These are phyloP conservation scores for Therioaphis trifolii DNA, from an alignment of 2,888 invertebrate genomes.

Conservation along the genomic window DNA sequence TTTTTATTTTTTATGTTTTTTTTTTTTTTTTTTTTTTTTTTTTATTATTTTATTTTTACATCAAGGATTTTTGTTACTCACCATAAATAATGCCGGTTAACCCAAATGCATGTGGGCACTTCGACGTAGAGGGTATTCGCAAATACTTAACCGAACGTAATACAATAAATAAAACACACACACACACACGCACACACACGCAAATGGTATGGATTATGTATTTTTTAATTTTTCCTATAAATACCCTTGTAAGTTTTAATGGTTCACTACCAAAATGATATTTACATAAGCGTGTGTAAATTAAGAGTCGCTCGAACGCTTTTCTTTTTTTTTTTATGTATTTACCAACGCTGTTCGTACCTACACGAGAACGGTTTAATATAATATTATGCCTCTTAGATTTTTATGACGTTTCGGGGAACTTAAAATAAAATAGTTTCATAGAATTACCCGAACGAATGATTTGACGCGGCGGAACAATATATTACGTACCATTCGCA, in stretches of 20 bases:
- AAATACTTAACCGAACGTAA: not conserved
- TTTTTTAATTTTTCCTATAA: slow-evolving; percentile 6
- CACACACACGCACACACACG: not conserved
- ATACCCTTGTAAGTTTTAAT: not conserved
- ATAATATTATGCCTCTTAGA: too few relatives aligned
- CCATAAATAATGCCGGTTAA: not conserved
- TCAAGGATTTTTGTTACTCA: not conserved
- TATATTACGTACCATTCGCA: too few relatives aligned
- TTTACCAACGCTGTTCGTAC: too few relatives aligned
- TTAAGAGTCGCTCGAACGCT: too few relatives aligned
- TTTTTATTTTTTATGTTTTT: not conserved
- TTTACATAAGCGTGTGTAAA: too few relatives aligned
- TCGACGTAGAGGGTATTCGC: not conserved
- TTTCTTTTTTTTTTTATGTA: too few relatives aligned
- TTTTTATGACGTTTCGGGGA: too few relatives aligned
- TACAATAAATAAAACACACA: not conserved
- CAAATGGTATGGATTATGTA: not conserved
- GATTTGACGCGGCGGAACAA: too few relatives aligned
- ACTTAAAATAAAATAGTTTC: too few relatives aligned
- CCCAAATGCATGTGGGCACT: not conserved
- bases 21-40: not conserved
- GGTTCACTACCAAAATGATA: not conserved
- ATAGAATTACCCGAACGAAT: too few relatives aligned
- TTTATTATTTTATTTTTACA: not conserved
- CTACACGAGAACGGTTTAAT: too few relatives aligned